Conservation (phyloP, 2,113 vertebrate genomes). For the Delphinus delphis region DNA sequence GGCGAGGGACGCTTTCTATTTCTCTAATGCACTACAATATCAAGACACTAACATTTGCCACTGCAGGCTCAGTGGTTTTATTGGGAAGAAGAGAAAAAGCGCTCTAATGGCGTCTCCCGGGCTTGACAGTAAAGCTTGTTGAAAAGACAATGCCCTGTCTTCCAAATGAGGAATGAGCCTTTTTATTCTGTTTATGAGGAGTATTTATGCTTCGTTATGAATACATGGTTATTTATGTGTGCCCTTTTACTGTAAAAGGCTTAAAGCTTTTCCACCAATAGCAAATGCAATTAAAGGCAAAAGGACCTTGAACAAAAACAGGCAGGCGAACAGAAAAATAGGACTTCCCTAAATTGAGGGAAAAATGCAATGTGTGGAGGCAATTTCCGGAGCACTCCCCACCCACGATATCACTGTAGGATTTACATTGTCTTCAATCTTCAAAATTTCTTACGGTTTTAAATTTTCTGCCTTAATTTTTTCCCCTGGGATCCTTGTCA, state of each 20-base stretch:
- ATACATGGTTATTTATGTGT: background rate
- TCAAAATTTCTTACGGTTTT: background rate
- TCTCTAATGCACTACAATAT: background rate
- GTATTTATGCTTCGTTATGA: slow-evolving; percentile 5
- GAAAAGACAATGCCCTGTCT: background rate
- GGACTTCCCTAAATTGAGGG: background rate
- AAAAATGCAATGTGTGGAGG: background rate
- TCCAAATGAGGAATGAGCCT: background rate
- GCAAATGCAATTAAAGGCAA: background rate
- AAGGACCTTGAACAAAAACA: background rate
- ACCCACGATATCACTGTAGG: background rate
- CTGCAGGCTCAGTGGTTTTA: background rate
- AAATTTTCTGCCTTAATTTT: background rate
- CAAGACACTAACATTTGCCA: background rate
- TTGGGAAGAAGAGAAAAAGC: background rate
- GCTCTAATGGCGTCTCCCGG: background rate
- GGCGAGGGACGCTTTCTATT: background rate
- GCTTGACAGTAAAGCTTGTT: background rate
- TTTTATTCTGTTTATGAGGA: background rate
- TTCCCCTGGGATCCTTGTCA: background rate
- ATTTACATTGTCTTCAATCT: background rate
- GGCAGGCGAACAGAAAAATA: background rate
- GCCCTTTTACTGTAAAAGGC: background rate
- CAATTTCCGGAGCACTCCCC: background rate
- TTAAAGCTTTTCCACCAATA: background rate